Percentiles rank a stretch among this genome's conserved stretches.
These are phyloP conservation scores for Eilema griseolum DNA, from an alignment of 2,888 invertebrate species.

Conservation along the genomic window DNA sequence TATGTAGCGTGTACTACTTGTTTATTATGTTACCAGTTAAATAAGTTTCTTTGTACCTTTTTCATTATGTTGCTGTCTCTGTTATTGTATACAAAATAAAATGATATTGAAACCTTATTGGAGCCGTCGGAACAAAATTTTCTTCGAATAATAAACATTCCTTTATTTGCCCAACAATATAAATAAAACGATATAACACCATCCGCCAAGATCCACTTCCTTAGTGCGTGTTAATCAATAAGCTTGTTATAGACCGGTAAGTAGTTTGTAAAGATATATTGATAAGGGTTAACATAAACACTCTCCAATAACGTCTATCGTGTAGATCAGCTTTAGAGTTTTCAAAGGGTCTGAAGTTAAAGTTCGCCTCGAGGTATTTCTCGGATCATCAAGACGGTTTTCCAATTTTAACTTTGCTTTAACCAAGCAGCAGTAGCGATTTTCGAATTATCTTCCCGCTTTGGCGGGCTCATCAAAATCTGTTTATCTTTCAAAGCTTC, in stretches of 20 bases:
- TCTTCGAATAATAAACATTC: not conserved
- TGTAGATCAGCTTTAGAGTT: slow-evolving; percentile 75
- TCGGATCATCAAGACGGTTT: slow-evolving; percentile 80
- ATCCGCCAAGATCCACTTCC: slow-evolving; percentile 28
- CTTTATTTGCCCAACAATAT: slow-evolving; percentile 2
- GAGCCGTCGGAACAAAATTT: not conserved
- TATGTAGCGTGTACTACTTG: not conserved
- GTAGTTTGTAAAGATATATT: slow-evolving; percentile 62
- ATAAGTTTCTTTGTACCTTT: not conserved
- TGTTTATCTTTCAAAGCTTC: slow-evolving; percentile 71
- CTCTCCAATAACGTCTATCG: slow-evolving; percentile 71
- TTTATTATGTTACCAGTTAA: not conserved
- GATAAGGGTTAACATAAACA: slow-evolving; percentile 74
- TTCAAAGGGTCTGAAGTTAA: slow-evolving; percentile 79
- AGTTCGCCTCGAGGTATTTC: slow-evolving; percentile 79
- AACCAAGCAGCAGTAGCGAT: slow-evolving; percentile 72
- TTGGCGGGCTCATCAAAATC: slow-evolving; percentile 76
- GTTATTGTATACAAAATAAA: not conserved
- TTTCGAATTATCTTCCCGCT: slow-evolving; percentile 78
- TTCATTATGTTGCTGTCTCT: not conserved
- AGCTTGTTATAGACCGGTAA: slow-evolving; percentile 53
- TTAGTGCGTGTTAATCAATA: slow-evolving; percentile 38
- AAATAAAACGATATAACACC: not conserved
- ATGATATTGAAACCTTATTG: not conserved
- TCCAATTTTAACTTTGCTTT: slow-evolving; percentile 82